A percentile compares a stretch with the other conserved stretches of the same genome.
These are phyloP conservation scores for Drosophila asahinai DNA, from an alignment of 1,140 invertebrate species.

Conservation along the genomic window DNA sequence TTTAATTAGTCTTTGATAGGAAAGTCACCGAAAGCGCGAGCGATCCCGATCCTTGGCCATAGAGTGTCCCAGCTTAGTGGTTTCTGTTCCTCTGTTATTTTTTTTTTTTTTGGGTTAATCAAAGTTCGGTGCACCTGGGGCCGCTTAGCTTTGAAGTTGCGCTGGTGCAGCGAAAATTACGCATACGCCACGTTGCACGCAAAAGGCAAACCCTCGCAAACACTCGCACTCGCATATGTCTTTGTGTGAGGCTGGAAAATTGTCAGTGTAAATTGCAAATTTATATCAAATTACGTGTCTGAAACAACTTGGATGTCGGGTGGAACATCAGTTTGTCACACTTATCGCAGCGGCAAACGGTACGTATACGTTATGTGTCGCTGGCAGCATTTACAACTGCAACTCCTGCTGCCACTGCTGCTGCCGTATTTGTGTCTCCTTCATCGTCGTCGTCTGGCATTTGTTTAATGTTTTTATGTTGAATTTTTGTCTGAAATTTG, in stretches of 20 bases:
- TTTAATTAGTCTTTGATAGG: conserved; percentile 83
- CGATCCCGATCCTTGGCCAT: conserved; percentile 12
- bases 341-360: conserved; percentile 59
- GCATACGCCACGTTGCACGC: conserved; percentile 67
- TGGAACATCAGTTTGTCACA: conserved; percentile 63
- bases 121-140: conserved; percentile 72
- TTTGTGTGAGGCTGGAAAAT: conserved; percentile 37
- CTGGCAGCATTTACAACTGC: conserved; percentile 24
- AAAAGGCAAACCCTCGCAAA: conserved; percentile 21
- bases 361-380: conserved; percentile 47
- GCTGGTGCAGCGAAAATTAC: conserved; percentile 49
- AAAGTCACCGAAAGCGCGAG: conserved; percentile 53
- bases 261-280: conserved; percentile 75
- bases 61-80: conserved; percentile 41
- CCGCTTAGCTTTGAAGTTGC: conserved; percentile 41
- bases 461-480: conserved; percentile 79
- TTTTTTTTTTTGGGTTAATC: conserved; percentile 53
- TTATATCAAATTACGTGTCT: conserved; percentile 69
- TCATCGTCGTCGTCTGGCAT: conserved; percentile 52
- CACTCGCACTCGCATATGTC: neutral
- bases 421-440: conserved; percentile 9
- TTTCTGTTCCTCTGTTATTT: neutral
- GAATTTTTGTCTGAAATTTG: conserved; percentile 76
- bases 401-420: conserved; percentile 1
- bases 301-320: conserved; percentile 15